These are phyloP conservation scores for Tetragnatha montana DNA, from an alignment of 2,888 invertebrate genomes.

Conservation along the genomic window DNA sequence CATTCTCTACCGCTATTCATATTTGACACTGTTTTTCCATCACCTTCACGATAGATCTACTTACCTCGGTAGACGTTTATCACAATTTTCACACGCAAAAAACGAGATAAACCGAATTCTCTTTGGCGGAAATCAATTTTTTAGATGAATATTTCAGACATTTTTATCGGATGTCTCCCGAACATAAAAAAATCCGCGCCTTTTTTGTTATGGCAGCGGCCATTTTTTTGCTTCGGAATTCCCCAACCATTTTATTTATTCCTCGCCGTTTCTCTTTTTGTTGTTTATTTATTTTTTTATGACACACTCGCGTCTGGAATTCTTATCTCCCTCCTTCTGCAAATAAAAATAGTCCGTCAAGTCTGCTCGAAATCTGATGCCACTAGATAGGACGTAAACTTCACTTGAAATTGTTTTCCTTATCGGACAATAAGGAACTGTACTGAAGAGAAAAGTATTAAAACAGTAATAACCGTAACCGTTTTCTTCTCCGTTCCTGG, in stretches of 20 bases:
- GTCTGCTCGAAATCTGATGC: constrained; percentile 66
- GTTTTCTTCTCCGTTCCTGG: constrained; percentile 10
- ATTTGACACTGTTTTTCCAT: neutral
- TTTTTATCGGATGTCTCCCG: neutral
- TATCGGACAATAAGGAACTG: constrained; percentile 30
- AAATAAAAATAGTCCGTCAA: constrained; percentile 64
- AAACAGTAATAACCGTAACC: constrained; percentile 54
- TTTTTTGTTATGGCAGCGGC: neutral
- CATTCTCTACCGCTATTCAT: neutral
- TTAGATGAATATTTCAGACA: neutral
- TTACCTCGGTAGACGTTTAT: neutral
- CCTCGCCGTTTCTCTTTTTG: neutral
- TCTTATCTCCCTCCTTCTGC: constrained; percentile 50
- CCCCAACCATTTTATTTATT: constrained; percentile 10
- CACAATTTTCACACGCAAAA: neutral
- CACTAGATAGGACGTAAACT: constrained; percentile 59
- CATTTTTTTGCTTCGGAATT: neutral
- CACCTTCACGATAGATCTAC: neutral
- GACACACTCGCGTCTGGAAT: constrained; percentile 42
- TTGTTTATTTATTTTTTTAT: constrained; percentile 3
- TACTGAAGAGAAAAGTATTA: constrained; percentile 22
- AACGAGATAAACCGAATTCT: neutral
- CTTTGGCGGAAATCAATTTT: neutral
- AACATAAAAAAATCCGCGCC: neutral
- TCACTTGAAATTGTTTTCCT: constrained; percentile 64